Evolutionary conservation across 2,113 vertebrate genomes (phyloP).

Genomic region (Varanus komodoensis): DNA sequence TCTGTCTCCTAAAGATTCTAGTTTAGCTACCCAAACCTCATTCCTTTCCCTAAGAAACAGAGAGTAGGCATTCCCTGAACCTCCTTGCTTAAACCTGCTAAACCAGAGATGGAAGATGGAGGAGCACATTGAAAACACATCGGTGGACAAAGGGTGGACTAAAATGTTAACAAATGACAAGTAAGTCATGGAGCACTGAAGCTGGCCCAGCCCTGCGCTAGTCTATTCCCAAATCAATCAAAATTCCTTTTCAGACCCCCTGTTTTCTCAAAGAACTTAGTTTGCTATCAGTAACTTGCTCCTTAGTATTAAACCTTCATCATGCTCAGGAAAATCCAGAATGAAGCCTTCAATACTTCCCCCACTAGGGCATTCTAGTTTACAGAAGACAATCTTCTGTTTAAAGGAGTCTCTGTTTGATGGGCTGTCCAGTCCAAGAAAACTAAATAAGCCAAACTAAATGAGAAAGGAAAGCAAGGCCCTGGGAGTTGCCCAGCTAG

Average conservation of each 20-base stretch:
- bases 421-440: too few relatives aligned
- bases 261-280: background rate
- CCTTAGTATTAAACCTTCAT: background rate
- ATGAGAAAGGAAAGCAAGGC: too few relatives aligned
- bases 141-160: background rate
- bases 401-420: too few relatives aligned
- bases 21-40: background rate
- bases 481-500: too few relatives aligned
- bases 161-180: too few relatives aligned
- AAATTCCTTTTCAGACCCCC: background rate
- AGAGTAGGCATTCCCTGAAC: background rate
- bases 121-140: background rate
- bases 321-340: background rate
- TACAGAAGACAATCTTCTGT: too few relatives aligned
- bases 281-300: background rate
- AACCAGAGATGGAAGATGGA: background rate
- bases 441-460: too few relatives aligned
- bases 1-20: background rate
- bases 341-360: background rate
- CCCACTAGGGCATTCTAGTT: background rate
- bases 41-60: background rate
- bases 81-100: background rate
- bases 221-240: background rate
- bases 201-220: background rate
- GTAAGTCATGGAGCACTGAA: background rate